These are phyloP conservation scores for Ciona savignyi DNA, from an alignment of 23 tunicate species.

Conservation along the genomic window DNA sequence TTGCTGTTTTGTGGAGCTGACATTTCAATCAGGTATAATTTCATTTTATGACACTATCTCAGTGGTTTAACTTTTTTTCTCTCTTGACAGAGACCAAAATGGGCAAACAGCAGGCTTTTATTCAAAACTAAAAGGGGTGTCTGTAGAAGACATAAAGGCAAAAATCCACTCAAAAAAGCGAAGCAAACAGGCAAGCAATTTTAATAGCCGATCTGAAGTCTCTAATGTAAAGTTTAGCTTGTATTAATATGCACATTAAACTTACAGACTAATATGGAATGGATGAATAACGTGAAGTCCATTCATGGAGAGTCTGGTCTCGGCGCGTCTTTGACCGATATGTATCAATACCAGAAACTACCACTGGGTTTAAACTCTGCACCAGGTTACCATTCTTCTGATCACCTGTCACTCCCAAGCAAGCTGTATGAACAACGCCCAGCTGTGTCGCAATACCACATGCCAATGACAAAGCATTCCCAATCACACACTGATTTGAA, in stretches of 20 bases:
- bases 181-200: conserved; percentile 1
- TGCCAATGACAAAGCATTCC: conserved; percentile 1
- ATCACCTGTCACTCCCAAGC: not conserved
- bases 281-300: not conserved
- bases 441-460: not conserved
- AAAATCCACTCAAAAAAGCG: not conserved
- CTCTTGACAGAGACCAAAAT: conserved; percentile 17
- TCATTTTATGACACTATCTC: not conserved
- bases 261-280: too few relatives aligned
- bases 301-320: not conserved
- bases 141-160: conserved; percentile 11
- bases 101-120: conserved; percentile 13
- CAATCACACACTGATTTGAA: not conserved
- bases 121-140: not conserved
- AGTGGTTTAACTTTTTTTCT: too few relatives aligned
- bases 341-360: not conserved
- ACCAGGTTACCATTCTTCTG: not conserved
- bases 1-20: conserved; percentile 32
- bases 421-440: not conserved
- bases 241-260: too few relatives aligned
- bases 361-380: not conserved
- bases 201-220: too few relatives aligned
- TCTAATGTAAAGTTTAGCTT: too few relatives aligned
- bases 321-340: not conserved
- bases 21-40: conserved; percentile 5